These are phyloP conservation scores for Thalpophila matura DNA, from an alignment of 2,888 invertebrate genomes.

Conservation along the genomic window DNA sequence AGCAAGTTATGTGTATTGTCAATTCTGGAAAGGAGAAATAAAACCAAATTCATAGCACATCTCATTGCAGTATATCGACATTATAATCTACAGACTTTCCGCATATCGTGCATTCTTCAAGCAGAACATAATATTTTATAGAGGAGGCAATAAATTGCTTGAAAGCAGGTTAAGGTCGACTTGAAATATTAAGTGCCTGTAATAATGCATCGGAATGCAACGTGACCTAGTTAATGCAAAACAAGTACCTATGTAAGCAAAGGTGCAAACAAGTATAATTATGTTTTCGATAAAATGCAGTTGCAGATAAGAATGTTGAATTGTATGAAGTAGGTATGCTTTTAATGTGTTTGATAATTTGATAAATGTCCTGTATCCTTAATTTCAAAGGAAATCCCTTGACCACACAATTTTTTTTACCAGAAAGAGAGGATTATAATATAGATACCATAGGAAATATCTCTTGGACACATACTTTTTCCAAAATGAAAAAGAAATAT, in stretches of 20 bases:
- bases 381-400: too few relatives aligned
- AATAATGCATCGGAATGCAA: slow-evolving; percentile 57
- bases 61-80: not conserved
- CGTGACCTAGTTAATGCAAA: slow-evolving; percentile 19
- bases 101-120: slow-evolving; percentile 3
- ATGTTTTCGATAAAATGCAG: slow-evolving; percentile 14
- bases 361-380: too few relatives aligned
- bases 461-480: too few relatives aligned
- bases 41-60: not conserved
- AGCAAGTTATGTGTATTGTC: too few relatives aligned
- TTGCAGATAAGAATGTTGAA: slow-evolving; percentile 9
- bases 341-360: too few relatives aligned
- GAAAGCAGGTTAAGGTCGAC: slow-evolving; percentile 49
- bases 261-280: slow-evolving; percentile 24
- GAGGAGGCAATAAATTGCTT: slow-evolving; percentile 34
- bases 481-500: too few relatives aligned
- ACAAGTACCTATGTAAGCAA: not conserved
- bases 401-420: too few relatives aligned
- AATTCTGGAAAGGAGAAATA: too few relatives aligned
- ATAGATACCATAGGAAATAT: too few relatives aligned
- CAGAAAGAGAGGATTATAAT: too few relatives aligned
- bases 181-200: slow-evolving; percentile 53
- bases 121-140: slow-evolving; percentile 9
- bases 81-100: not conserved
- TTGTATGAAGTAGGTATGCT: not conserved